Evolutionary conservation across 2,888 invertebrate species (phyloP), one percentile per base, ranked within the genome.

Genomic region (Petrolisthes manimaculis): DNA sequence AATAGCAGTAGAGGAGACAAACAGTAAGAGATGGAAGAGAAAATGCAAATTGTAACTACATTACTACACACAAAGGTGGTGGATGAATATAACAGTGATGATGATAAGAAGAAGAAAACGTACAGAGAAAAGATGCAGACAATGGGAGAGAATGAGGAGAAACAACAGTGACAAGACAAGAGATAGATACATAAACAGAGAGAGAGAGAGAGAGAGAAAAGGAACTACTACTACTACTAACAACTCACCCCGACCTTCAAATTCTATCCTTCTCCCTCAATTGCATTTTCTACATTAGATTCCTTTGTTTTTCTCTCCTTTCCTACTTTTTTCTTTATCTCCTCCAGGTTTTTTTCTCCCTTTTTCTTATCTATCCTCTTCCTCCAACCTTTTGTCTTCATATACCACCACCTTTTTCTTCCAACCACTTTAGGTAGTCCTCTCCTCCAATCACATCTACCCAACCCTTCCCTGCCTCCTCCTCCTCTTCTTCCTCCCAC

Each of bases 101-200:
- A 24, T 51, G 79, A 79, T 12, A 79, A 5, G 61, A 54, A 56
- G 3, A 56, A 14, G n/a, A 53, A 56, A 21, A 18, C 3, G 21
- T 6, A 80, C 4, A 9, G 55, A n/a, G 79, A 53, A 24, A 54
- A 18, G 4, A 80, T 53, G 56, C 4, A 53, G 80, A 54, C 5
- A 18, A 51, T n/a, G 53, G 67, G 82, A 37, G 21, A 82, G 82
- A 67, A 24, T 24, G 67, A 37, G 37, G 67, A 51, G 51, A 24
- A 21, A 37, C n/a, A 37, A 61, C 12, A 21, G 61, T 21, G 61
- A 81, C n/a, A 56, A 61, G 56, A 61, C 55, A 24, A 56, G 61
- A 61, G 81, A 81, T 18, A 56, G 81, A 81, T 55, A 56, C n/a
- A 81, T 12, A 61, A 21, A 81, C 21, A 56, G 24, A 21, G 24